phyloP scores from a whole-genome alignment of 2,113 vertebrate genomes.

The Nipponia nippon region DNA sequence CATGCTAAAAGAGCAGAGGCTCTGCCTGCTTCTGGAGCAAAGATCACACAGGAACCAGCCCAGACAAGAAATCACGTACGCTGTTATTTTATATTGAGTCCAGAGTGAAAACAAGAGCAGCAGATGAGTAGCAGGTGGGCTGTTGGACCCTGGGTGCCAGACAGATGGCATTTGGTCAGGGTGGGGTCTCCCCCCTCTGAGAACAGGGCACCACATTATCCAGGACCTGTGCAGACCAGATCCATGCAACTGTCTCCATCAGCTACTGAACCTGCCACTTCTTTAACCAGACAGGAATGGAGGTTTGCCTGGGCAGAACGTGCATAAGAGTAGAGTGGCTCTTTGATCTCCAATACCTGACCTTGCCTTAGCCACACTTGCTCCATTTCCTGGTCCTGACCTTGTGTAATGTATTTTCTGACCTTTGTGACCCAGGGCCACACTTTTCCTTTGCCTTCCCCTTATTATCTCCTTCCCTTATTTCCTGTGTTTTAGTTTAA shows the following conservation, averaged over 20 bases:
- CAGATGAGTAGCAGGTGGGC: background rate
- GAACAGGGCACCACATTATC: background rate
- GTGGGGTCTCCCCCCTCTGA: background rate
- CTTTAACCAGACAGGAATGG: background rate
- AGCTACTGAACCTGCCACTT: background rate
- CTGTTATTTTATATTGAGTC: background rate
- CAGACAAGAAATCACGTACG: background rate
- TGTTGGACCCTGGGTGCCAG: background rate
- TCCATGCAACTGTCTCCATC: background rate
- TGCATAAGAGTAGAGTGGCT: background rate
- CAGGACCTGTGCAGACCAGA: background rate
- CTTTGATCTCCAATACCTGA: background rate
- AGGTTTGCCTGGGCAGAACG: background rate
- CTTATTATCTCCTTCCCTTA: background rate
- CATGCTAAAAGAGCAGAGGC: background rate
- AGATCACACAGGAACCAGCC: background rate
- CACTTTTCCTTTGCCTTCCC: background rate
- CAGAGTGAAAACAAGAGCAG: background rate
- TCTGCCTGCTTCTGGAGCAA: background rate
- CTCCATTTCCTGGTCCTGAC: background rate
- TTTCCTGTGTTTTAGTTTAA: background rate
- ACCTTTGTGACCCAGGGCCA: background rate
- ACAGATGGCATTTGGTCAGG: background rate
- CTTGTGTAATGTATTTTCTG: background rate
- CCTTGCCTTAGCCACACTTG: background rate